Evolutionary conservation across 2,797 vertebrate species (phyloP).

Genomic region (Sphenodon punctatus): DNA sequence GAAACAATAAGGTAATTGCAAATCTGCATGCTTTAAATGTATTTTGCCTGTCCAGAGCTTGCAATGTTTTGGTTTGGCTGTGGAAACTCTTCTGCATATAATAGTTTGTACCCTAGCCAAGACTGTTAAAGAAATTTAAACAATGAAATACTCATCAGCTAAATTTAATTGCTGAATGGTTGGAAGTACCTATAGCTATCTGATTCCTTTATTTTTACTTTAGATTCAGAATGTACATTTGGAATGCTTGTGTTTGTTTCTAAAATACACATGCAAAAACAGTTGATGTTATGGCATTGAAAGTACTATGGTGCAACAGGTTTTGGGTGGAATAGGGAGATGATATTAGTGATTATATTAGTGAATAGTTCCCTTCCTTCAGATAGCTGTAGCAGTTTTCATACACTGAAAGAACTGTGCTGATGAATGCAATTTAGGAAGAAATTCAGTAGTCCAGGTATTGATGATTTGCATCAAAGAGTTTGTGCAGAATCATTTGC

Average conservation of each 20-base stretch:
- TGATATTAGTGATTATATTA: neutral
- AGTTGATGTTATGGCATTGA: neutral
- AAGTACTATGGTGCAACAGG: neutral
- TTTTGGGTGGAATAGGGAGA: neutral
- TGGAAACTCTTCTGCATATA: slow-evolving; percentile 32
- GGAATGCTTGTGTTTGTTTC: neutral
- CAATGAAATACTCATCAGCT: neutral
- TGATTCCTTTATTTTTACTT: slow-evolving; percentile 16
- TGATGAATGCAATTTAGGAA: neutral
- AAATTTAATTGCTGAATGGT: neutral
- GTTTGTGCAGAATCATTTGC: neutral
- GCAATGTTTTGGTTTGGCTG: neutral
- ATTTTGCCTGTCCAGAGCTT: neutral
- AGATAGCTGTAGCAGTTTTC: neutral
- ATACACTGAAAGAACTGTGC: neutral
- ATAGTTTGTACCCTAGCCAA: slow-evolving; percentile 14
- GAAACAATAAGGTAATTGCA: slow-evolving; percentile 75
- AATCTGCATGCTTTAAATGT: slow-evolving; percentile 63
- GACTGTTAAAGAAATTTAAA: neutral
- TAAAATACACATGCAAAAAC: slow-evolving; percentile 21
- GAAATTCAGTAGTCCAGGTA: neutral
- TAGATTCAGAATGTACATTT: neutral
- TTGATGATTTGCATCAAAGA: neutral
- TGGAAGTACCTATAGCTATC: neutral
- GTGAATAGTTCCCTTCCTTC: neutral